These are phyloP conservation scores for Escarpia spicata DNA, from an alignment of 2,888 invertebrate species.

Conservation along the genomic window DNA sequence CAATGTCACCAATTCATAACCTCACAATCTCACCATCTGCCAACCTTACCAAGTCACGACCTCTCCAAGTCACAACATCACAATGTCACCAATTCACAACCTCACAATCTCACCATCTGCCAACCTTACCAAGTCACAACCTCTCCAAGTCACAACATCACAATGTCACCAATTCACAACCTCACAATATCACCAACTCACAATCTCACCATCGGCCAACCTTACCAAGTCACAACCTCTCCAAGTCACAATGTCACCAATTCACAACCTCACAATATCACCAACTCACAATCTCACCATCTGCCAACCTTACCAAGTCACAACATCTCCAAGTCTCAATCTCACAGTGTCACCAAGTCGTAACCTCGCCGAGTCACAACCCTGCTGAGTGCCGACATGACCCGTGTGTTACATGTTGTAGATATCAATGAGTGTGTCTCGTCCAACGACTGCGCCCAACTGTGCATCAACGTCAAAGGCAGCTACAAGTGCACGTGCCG, in stretches of 20 bases:
- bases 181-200: too few relatives aligned
- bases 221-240: background rate
- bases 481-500: constrained; percentile 27
- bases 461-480: constrained; percentile 26
- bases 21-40: background rate
- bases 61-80: background rate
- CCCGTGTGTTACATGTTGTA: background rate
- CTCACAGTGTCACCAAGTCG: background rate
- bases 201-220: background rate
- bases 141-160: background rate
- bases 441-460: constrained; percentile 18
- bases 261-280: background rate
- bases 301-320: background rate
- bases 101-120: background rate
- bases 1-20: too few relatives aligned
- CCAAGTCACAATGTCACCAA: background rate
- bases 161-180: background rate
- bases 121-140: background rate
- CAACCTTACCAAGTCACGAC: background rate
- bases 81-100: background rate
- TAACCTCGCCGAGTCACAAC: background rate
- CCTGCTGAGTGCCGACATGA: background rate
- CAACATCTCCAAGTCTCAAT: background rate
- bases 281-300: background rate
- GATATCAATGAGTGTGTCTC: background rate